Percentiles rank a stretch among this genome's conserved stretches.
Conservation (phyloP, 1,140 invertebrate species). For the Heliconius melpomene region DNA sequence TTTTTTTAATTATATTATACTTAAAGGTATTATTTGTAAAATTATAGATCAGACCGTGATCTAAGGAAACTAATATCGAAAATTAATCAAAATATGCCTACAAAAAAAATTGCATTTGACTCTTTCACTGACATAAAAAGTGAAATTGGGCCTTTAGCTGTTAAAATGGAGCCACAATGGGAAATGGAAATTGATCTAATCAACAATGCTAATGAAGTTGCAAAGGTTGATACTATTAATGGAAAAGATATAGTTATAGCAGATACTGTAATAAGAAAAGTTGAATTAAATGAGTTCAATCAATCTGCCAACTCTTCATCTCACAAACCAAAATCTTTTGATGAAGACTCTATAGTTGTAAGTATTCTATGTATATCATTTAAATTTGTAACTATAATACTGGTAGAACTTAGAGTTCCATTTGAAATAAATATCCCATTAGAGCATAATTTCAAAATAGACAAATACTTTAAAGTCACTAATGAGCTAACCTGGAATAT, state of each 20-base stretch:
- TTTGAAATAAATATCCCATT: no score
- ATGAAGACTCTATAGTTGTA: constrained; percentile 51
- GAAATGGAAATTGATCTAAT: constrained; percentile 71
- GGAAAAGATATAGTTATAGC: constrained; percentile 72
- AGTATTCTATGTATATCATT: constrained; percentile 41
- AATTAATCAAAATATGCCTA: constrained; percentile 54
- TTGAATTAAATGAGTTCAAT: constrained; percentile 44
- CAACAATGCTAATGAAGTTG: constrained; percentile 39
- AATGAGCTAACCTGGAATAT: no score
- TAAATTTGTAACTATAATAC: not conserved
- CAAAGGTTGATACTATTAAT: constrained; percentile 54
- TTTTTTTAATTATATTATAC: no score
- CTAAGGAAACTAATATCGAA: constrained; percentile 60
- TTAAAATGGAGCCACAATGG: constrained; percentile 73
- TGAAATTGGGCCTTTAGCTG: constrained; percentile 68
- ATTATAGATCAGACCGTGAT: constrained; percentile 61
- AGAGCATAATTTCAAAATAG: no score
- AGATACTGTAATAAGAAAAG: constrained; percentile 73
- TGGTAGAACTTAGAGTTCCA: no score
- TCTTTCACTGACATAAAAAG: constrained; percentile 75
- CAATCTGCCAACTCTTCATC: not conserved
- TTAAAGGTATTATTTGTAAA: constrained; percentile 21
- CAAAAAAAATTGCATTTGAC: constrained; percentile 76
- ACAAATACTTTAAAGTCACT: no score
- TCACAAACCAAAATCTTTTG: constrained; percentile 1